These are phyloP conservation scores for Solenopsis invicta DNA, from an alignment of 1,140 invertebrate genomes.

Conservation along the genomic window DNA sequence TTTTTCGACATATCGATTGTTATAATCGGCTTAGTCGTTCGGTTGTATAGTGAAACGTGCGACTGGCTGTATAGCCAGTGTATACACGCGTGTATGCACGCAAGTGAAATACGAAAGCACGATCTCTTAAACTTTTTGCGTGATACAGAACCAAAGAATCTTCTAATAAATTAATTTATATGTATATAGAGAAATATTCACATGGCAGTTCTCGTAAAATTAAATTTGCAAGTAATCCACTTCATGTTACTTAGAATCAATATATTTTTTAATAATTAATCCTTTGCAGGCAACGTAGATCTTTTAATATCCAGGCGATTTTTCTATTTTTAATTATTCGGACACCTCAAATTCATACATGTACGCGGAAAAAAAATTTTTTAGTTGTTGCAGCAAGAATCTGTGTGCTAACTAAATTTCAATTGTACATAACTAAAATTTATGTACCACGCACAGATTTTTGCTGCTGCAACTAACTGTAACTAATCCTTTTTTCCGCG, in stretches of 20 bases:
- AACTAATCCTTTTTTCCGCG: too few species aligned
- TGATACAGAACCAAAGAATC: background rate
- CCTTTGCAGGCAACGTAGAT: too few species aligned
- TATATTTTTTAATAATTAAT: background rate
- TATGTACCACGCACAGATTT: too few species aligned
- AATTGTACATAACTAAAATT: too few species aligned
- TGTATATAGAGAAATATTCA: background rate
- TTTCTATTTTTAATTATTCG: too few species aligned
- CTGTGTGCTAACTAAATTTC: too few species aligned
- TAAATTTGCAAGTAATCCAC: background rate
- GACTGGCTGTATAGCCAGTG: too few species aligned
- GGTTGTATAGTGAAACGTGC: constrained; percentile 1
- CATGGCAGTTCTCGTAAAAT: background rate
- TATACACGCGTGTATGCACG: background rate
- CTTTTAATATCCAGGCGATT: too few species aligned
- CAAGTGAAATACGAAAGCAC: background rate
- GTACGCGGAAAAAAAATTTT: too few species aligned
- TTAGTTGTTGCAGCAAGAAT: too few species aligned
- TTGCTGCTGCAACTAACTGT: too few species aligned
- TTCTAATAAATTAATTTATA: background rate
- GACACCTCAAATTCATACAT: too few species aligned
- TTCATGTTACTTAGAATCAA: background rate
- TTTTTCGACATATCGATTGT: constrained; percentile 35
- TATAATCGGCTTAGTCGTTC: constrained; percentile 52
- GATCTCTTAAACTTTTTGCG: constrained; percentile 9